These are phyloP conservation scores for Sisyra nigra DNA, from an alignment of 2,888 invertebrate species.

Conservation along the genomic window DNA sequence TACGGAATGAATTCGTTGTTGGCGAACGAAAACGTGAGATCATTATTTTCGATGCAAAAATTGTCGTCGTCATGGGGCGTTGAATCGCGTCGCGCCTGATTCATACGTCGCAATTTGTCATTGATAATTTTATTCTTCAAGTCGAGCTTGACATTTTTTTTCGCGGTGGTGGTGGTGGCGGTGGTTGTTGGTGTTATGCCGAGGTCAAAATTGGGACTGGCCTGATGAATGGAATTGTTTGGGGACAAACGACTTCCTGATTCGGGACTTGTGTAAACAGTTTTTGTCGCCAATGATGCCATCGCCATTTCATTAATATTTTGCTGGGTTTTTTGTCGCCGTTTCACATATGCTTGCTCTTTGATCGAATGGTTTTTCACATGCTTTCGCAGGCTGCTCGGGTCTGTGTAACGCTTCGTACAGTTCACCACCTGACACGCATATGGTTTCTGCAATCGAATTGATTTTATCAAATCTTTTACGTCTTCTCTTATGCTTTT, in stretches of 20 bases:
- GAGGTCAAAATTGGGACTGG: no score
- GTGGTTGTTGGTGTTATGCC: no score
- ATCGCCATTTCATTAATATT: constrained; percentile 4
- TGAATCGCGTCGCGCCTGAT: neutral
- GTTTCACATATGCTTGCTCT: constrained; percentile 25
- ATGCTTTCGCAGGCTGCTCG: constrained; percentile 83
- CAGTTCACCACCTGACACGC: constrained; percentile 79
- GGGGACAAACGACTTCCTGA: neutral
- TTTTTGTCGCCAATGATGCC: constrained; percentile 2
- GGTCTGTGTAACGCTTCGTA: constrained; percentile 84
- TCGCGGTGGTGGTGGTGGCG: no score
- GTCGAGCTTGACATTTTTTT: constrained; percentile 21
- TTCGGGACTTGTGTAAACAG: constrained; percentile 8
- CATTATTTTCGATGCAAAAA: neutral
- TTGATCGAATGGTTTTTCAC: constrained; percentile 59
- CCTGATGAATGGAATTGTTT: constrained; percentile 6
- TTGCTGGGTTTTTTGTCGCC: constrained; percentile 1
- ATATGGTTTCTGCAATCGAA: constrained; percentile 73
- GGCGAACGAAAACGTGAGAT: neutral
- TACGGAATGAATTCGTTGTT: constrained; percentile 7
- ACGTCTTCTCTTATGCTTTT: neutral
- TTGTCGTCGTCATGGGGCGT: neutral
- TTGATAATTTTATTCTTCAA: constrained; percentile 24
- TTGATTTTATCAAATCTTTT: constrained; percentile 5
- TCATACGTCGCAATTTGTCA: constrained; percentile 6